Conservation (phyloP, 2,888 invertebrate genomes). For the Dasysyrphus albostriatus region DNA sequence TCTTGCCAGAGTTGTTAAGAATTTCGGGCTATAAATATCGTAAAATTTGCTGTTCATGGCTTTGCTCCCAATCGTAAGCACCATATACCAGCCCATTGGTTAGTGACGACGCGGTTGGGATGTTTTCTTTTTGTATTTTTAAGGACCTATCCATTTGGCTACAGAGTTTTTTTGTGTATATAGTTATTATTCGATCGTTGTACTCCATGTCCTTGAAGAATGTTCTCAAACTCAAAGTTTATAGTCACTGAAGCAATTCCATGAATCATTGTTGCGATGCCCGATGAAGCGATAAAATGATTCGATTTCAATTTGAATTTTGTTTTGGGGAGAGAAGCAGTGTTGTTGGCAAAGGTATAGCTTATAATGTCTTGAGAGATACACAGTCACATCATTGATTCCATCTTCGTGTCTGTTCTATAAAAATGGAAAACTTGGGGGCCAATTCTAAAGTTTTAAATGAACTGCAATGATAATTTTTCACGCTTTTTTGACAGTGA, state of each 20-base stretch:
- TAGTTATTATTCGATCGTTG: conserved; percentile 11
- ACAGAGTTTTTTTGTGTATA: conserved; percentile 24
- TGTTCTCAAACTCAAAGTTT: conserved; percentile 25
- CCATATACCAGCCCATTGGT: conserved; percentile 46
- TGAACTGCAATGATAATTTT: conserved; percentile 70
- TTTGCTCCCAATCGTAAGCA: conserved; percentile 37
- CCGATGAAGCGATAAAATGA: conserved; percentile 73
- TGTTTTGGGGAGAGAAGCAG: conserved; percentile 15
- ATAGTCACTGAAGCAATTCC: conserved; percentile 52
- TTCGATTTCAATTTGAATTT: conserved; percentile 72
- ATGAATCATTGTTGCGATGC: conserved; percentile 67
- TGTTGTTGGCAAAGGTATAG: conserved; percentile 3
- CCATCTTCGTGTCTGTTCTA: conserved; percentile 8
- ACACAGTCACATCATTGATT: conserved; percentile 49
- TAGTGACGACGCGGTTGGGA: conserved; percentile 44
- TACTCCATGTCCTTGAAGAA: conserved; percentile 31
- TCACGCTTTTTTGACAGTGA: conserved; percentile 38
- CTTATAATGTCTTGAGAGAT: conserved; percentile 11
- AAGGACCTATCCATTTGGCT: conserved; percentile 33
- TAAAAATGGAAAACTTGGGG: conserved; percentile 7
- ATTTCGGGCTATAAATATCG: conserved; percentile 49
- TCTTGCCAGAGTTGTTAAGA: conserved; percentile 30
- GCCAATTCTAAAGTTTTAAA: conserved; percentile 44
- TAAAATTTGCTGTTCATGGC: conserved; percentile 57
- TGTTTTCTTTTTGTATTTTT: conserved; percentile 25